Conservation (phyloP, 2,888 invertebrate genomes). For the Eudemis profundana region DNA sequence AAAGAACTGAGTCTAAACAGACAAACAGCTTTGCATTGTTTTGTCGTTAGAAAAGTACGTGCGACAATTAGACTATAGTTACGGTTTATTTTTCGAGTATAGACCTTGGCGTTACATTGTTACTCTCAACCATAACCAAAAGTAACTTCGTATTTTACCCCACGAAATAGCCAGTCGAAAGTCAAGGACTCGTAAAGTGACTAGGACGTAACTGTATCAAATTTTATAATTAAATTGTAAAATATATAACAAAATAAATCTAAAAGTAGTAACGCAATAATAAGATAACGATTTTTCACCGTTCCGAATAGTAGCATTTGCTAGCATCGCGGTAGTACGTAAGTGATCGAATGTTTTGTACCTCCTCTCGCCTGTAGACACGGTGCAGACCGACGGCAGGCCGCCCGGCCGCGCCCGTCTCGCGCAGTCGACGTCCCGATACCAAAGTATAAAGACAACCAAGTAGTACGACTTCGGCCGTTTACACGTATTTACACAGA, state of each 20-base stretch:
- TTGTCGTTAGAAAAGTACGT: background rate
- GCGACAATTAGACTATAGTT: background rate
- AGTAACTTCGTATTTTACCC: background rate
- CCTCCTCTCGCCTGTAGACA: constrained; percentile 25
- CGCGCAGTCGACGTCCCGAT: constrained; percentile 33
- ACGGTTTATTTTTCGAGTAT: background rate
- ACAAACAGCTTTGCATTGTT: background rate
- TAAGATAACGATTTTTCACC: constrained; percentile 27
- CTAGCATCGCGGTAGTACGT: constrained; percentile 41
- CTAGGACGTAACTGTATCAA: background rate
- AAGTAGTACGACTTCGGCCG: too few relatives aligned
- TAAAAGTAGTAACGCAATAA: constrained; percentile 29
- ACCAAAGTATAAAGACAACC: too few relatives aligned
- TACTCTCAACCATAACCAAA: constrained; percentile 12
- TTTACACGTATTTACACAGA: too few relatives aligned
- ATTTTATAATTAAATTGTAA: constrained; percentile 8
- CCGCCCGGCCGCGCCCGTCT: constrained; percentile 2
- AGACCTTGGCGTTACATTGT: constrained; percentile 18
- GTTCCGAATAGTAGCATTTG: constrained; percentile 34
- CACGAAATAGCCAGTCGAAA: background rate
- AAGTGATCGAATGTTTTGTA: constrained; percentile 40
- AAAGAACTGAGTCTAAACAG: background rate
- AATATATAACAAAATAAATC: background rate
- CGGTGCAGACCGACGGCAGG: constrained; percentile 21
- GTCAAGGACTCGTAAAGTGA: background rate